Percentiles rank a stretch among this genome's conserved stretches.
These are phyloP conservation scores for Athene noctua DNA, from an alignment of 2,113 vertebrate genomes.

Conservation along the genomic window DNA sequence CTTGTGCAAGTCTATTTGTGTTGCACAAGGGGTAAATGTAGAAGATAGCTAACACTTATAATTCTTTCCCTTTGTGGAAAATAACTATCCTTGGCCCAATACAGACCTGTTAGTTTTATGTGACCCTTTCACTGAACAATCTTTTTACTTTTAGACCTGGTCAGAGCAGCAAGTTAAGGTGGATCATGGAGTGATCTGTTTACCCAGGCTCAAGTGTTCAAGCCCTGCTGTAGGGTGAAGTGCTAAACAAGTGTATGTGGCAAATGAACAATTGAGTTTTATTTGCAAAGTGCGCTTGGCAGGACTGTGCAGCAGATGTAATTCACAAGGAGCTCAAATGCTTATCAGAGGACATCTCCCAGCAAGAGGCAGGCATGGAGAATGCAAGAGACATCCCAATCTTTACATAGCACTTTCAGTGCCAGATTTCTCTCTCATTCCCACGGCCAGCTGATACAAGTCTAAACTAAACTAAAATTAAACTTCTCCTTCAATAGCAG, in stretches of 20 bases:
- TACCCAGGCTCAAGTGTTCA: not conserved
- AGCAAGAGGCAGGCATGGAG: not conserved
- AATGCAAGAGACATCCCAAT: not conserved
- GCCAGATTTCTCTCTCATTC: not conserved
- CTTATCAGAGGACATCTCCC: not conserved
- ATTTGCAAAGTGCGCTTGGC: not conserved
- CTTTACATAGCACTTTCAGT: rapidly evolving
- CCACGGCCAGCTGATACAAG: not conserved
- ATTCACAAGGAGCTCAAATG: not conserved
- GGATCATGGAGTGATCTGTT: not conserved
- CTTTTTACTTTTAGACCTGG: not conserved
- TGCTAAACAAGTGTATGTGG: not conserved
- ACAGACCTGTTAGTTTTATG: not conserved
- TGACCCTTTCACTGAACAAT: not conserved
- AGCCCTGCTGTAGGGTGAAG: not conserved
- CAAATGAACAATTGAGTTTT: not conserved
- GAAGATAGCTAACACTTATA: not conserved
- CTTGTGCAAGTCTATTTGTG: not conserved
- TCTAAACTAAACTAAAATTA: not conserved
- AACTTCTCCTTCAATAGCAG: not conserved
- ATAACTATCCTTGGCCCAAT: not conserved
- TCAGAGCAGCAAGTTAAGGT: not conserved
- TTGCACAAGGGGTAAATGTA: not conserved
- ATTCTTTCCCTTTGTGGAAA: not conserved
- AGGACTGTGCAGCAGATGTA: not conserved